Evolutionary conservation across 1,140 invertebrate genomes (phyloP), one percentile per base, ranked within the genome.

Genomic region (Neelides sp.): DNA sequence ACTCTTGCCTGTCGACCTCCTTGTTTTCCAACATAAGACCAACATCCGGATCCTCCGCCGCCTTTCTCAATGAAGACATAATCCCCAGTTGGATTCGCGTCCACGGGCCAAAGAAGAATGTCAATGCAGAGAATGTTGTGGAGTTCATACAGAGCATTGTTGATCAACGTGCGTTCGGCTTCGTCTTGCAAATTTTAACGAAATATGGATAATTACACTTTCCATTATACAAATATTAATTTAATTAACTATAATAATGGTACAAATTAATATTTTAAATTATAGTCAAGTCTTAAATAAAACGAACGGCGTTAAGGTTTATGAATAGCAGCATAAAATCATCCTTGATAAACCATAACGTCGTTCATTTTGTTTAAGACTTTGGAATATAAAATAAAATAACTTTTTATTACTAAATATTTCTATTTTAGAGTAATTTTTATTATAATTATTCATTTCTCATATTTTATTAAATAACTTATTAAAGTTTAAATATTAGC

Each of bases 11-110:
- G 52, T 8, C 48, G 3, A 15, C 55, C 55, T 13, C 55, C 55
- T 2, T 22, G 34, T 37, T 27, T 39, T 4, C 55, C 55, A 32
- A 57, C 50, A 22, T 50, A 50, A 10, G 50, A 53, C 47, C 51
- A 53, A 35, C 55, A 57, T 0, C 55, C 55, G 1, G 34, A 45
- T 0, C 34, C 40, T 1, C 17, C 13, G 19, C 23, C 51, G 8
- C 55, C 55, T 5, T 48, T 32, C n/a, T 50, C 10, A 32, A 57
- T 53, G 15, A 34, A 50, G 26, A 54, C 55, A 22, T 44, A 57
- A 28, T 52, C 50, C 19, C 44, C 51, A n/a, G n/a, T 17, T 32
- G 51, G 50, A 2, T 52, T 7, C 10, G 50, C 22, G 17, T 52
- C 43, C 2, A 19, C 17, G 1, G 50, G 50, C 42, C 43, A 52